phyloP scores from a whole-genome alignment of 2,888 invertebrate genomes.

The Drosophila anceps region DNA sequence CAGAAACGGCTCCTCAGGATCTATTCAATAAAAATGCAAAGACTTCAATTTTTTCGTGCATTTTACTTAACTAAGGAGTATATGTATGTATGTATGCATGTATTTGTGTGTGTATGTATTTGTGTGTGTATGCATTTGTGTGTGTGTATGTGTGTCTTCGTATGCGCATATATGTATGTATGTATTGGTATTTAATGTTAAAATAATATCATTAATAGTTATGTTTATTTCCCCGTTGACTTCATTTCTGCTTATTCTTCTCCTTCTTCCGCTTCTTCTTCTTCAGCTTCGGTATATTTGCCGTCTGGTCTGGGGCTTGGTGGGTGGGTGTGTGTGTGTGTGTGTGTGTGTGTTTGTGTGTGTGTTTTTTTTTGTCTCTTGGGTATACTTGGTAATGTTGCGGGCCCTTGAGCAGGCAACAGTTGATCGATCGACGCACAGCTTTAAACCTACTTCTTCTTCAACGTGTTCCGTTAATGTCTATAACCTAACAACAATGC shows the following conservation, averaged over 20 bases:
- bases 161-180: background rate
- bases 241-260: background rate
- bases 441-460: constrained; percentile 30
- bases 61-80: constrained; percentile 74
- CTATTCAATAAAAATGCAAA: constrained; percentile 6
- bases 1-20: background rate
- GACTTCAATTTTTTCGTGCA: constrained; percentile 60
- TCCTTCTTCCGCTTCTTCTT: background rate
- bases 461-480: constrained; percentile 29
- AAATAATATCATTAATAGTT: constrained; percentile 74
- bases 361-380: background rate
- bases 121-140: background rate
- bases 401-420: constrained; percentile 4
- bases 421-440: constrained; percentile 25
- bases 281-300: background rate
- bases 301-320: constrained; percentile 25
- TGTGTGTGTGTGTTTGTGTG: too few relatives aligned
- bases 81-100: constrained; percentile 39
- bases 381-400: constrained; percentile 29
- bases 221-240: constrained; percentile 21
- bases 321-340: constrained; percentile 26
- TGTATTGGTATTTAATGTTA: constrained; percentile 50
- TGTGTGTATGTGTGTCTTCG: background rate
- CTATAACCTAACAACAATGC: constrained; percentile 48
- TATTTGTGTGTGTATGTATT: background rate